Base-by-base conservation (phyloP, 92 coral and sea anemone genomes). In the Zoanthus sociatus region DNA sequence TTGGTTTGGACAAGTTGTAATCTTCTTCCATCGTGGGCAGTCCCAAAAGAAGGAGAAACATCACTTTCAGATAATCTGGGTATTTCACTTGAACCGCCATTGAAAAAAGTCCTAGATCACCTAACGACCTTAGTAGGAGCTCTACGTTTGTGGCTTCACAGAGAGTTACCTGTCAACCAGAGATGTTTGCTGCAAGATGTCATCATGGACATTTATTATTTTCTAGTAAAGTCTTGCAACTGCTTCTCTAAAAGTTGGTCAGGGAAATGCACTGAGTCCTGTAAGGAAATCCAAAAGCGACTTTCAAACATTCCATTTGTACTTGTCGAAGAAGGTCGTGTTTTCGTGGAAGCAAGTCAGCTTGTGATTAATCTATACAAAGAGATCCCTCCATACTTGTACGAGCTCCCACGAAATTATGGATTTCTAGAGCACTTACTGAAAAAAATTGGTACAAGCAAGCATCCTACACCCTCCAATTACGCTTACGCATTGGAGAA, bases 161-260 rank as follows among this genome's bases (percentile, higher is more conserved):
- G 51, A 84, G 94, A 94, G 51, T 42, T 91, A 60, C 92, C 91
- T n/a, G 18, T 83, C 77, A 55, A 47, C 10, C 69, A 67, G 67
- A 91, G 92, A 1, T 16, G 50, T 10, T 72, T 89, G 11, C 77
- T 94, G 30, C 37, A 58, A 2, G 32, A 87, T 44, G 79, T 96
- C 3, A 84, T 87, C 93, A 53, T 54, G 42, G 82, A 84, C 44
- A 90, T 92, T 7, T 96, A 92, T 78, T 18, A 45, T 21, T 94
- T 92, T 78, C 88, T 96, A 18, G 67, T 31, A 44, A 18, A 47
- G 14, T 17, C 17, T 14, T 79, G 93, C 84, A 11, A 58, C 0
- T 84, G 92, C 78, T 69, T 76, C 68, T 63, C 74, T 17, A 63
- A 63, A 17, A 79, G 69, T 11, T 73, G 90, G 15, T 44, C 21